Evolutionary conservation across 1,140 invertebrate genomes (phyloP).

Genomic region (Cherax quadricarinatus): DNA sequence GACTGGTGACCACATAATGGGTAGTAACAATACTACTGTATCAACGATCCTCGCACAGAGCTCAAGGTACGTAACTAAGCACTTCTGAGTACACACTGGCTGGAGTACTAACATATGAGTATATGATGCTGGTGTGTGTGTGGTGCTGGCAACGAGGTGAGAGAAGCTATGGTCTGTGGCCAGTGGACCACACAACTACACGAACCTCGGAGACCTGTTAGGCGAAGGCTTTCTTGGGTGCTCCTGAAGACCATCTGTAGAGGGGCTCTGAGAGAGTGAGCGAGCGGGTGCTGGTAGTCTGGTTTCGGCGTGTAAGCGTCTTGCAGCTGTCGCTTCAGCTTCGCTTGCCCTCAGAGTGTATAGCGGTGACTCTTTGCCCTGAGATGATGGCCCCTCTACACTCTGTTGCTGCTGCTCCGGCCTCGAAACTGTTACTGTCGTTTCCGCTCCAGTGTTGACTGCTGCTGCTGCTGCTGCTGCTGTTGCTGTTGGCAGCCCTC

Average conservation of each 20-base stretch:
- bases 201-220: conserved; percentile 46
- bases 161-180: too few relatives aligned
- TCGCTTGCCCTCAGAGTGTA: conserved; percentile 2
- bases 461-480: background rate
- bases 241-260: background rate
- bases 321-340: background rate
- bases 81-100: too few relatives aligned
- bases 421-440: background rate
- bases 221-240: conserved; percentile 48
- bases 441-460: background rate
- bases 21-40: background rate
- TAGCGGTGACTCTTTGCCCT: background rate
- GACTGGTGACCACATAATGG: too few relatives aligned
- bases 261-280: conserved; percentile 1
- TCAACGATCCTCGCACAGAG: background rate
- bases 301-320: conserved; percentile 15
- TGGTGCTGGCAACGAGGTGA: too few relatives aligned
- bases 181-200: background rate
- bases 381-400: background rate
- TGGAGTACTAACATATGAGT: too few relatives aligned
- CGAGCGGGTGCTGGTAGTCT: conserved; percentile 7
- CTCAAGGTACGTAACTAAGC: too few relatives aligned
- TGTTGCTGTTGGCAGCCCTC: too few relatives aligned
- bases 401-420: background rate
- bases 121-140: too few relatives aligned